phyloP scores from a whole-genome alignment of 2,797 vertebrate genomes.

The Hyperoplus lanceolatus region DNA sequence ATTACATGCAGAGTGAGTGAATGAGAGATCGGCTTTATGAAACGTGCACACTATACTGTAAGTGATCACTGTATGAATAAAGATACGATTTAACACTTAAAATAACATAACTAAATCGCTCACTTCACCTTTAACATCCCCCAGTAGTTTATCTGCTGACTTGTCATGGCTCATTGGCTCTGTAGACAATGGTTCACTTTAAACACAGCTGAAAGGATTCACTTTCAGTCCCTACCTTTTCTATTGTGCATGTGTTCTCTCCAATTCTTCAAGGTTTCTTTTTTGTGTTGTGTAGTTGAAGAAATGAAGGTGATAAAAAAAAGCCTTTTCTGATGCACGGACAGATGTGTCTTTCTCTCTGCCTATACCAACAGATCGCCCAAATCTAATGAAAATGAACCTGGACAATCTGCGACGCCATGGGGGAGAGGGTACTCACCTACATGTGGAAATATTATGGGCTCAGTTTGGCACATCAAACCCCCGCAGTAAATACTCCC shows the following conservation, averaged over 20 bases:
- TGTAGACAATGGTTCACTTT: constrained; percentile 34
- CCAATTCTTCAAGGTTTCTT: constrained; percentile 23
- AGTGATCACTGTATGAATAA: too few species aligned
- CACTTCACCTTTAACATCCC: constrained; percentile 37
- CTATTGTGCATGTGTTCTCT: constrained; percentile 12
- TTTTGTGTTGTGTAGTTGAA: constrained; percentile 18
- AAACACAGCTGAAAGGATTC: constrained; percentile 37
- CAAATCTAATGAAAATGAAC: constrained; percentile 40
- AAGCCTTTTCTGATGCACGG: constrained; percentile 14
- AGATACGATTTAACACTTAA: too few species aligned
- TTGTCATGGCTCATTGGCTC: constrained; percentile 34
- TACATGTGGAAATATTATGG: constrained; percentile 18
- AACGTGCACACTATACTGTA: too few species aligned
- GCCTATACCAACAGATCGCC: constrained; percentile 22
- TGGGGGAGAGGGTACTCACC: constrained; percentile 22
- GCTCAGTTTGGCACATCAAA: constrained; percentile 27
- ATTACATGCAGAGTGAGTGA: too few species aligned
- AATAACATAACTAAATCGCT: neutral
- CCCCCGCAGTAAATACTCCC: neutral
- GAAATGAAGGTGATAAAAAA: constrained; percentile 6
- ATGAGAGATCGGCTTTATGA: too few species aligned
- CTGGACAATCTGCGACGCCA: constrained; percentile 24
- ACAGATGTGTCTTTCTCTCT: constrained; percentile 33
- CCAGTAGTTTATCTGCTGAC: constrained; percentile 40
- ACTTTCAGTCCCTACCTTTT: constrained; percentile 20